Base-by-base conservation (phyloP, 2,797 vertebrate genomes). In the Vespertilio murinus region DNA sequence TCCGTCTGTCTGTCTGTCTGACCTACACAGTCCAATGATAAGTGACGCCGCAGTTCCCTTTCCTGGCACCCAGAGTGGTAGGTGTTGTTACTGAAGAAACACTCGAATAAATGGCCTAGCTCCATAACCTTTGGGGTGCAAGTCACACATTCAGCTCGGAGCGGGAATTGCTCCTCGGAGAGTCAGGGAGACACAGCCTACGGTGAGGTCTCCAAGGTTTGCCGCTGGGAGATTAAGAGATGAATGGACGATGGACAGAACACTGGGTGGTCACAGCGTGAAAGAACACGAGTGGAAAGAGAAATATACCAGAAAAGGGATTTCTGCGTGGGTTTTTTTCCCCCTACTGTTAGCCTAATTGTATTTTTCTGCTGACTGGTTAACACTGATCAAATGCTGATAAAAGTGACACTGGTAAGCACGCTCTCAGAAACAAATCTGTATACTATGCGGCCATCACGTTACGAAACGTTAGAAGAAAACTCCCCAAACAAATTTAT, bases 351-450 rank as follows among this genome's bases (percentile, higher is more conserved):
- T 96, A 96, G 86, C 94, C 94, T 97, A 83, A 97, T 94, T 96
- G 96, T 93, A 97, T 97, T 96, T 95, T 97, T 96, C 85, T 97
- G 96, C 96, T 97, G 96, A 97, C 97, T 97, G 80, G 94, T 98
- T 98, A 98, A 98, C 97, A 98, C 97, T 98, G 97, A 96, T 96
- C 80, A 91, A 96, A 88, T 96, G 97, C 91, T 79, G 97, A 97
- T 73, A 97, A 97, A 97, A 97, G 97, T 90, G 94, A 97, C 94
- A 61, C 97, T 82, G 0, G 74, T 94, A 97, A 97, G 93, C 95
- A 97, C 96, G 95, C 85, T 90, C 95, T 97, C 40, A 96, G 96
- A 96, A 95, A 96, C 94, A 97, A 90, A 93, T 94, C 94, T 16
- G 83, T 96, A 95, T 87, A 97, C 85, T 96, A 96, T 94, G 90